Evolutionary conservation across 2,797 vertebrate species (phyloP).

Genomic region (Craterocephalus amniculus): DNA sequence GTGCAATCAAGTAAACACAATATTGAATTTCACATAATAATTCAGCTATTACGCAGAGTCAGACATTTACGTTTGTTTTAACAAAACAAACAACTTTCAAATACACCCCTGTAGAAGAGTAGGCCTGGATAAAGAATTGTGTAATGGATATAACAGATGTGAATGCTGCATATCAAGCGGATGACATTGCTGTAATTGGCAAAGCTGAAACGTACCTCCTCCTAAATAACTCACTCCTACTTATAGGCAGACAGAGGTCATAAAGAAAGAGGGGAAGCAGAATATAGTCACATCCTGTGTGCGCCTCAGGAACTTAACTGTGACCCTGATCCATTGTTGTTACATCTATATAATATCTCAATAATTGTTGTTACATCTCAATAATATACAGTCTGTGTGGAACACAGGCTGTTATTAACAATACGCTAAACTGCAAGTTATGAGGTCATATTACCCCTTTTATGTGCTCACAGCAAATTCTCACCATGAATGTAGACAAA

Average conservation of each 20-base stretch:
- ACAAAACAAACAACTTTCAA: background rate
- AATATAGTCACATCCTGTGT: slow-evolving; percentile 56
- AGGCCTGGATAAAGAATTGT: background rate
- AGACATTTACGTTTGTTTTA: background rate
- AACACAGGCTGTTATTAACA: slow-evolving; percentile 23
- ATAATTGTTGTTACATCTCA: slow-evolving; percentile 59
- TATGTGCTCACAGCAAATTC: background rate
- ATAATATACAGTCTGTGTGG: slow-evolving; percentile 38
- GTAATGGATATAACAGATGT: slow-evolving; percentile 44
- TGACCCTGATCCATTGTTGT: slow-evolving; percentile 63
- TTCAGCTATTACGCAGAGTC: background rate
- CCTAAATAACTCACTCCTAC: slow-evolving; percentile 27
- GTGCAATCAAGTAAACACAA: background rate
- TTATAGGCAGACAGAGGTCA: slow-evolving; percentile 14
- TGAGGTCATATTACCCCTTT: slow-evolving; percentile 25
- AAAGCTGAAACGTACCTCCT: slow-evolving; percentile 27
- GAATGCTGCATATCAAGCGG: slow-evolving; percentile 18
- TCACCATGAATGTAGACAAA: background rate
- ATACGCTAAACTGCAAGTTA: slow-evolving; percentile 9
- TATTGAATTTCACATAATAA: background rate
- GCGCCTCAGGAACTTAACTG: slow-evolving; percentile 49
- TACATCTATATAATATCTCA: too few species aligned
- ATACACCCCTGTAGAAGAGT: background rate
- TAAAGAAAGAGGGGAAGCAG: slow-evolving; percentile 53
- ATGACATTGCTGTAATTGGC: slow-evolving; percentile 9